Evolutionary conservation across 2,888 invertebrate genomes (phyloP), one percentile per base, ranked within the genome.

Genomic region (Pyralis farinalis): DNA sequence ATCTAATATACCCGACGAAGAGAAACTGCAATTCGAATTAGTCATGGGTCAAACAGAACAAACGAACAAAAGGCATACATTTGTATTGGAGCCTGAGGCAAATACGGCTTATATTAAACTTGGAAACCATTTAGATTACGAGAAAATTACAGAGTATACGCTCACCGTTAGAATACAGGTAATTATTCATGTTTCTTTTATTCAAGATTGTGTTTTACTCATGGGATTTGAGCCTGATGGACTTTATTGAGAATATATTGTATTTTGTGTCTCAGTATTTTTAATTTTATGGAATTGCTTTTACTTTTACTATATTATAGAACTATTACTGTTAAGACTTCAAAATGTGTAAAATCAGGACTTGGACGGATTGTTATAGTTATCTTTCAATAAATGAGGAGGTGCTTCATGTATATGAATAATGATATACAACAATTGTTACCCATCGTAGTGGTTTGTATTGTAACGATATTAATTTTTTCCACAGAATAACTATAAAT

Each of bases 21-120:
- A 92, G 37, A 92, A 93, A 61, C 90, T 96, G 7, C 92, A 94
- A 47, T 97, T 96, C 64, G 94, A 95, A 68, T 81, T 97, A 39
- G 92, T 96, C 5, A 92, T 93, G 54, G 96, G 97, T 0, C 93
- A 95, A 63, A 96, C 96, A 0, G 94, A 94, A 58, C 96, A 96
- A 76, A 96, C 96, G 0, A 97, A 97, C 67, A 94, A 94, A 71
- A 92, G 91, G 67, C 94, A 94, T 58, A 95, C 95, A 0, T 96
- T 94, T 63, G 91, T 93, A 7, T 66, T 92, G 46, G 92, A 92
- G 63, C 92, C 94, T 30, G 92, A 91, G 46, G 93, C 92, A 10
- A 92, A 93, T 48, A 90, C 90, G 1, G 96, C 95, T 4, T 91
- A 92, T 50, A 94, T 97, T 42, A 93, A 93, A 59, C 90, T 97